Conservation (phyloP, 2,797 vertebrate species). For the Tapirus indicus region DNA sequence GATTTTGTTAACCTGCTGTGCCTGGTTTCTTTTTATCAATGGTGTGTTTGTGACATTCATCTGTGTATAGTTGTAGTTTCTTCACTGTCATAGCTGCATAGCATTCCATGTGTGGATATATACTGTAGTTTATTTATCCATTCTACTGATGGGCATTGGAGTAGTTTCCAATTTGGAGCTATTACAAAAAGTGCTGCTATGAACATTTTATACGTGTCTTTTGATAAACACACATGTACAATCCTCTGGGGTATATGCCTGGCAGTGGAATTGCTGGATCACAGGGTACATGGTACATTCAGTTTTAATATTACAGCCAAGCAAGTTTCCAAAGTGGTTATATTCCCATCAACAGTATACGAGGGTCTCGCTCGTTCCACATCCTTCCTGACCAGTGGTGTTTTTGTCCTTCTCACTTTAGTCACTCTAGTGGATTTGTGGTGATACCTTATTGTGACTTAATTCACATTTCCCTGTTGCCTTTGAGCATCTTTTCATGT, state of each 20-base stretch:
- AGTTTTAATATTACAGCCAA: background rate
- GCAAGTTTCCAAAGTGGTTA: background rate
- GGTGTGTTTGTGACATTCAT: background rate
- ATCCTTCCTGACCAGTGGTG: too few species aligned
- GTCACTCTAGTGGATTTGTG: background rate
- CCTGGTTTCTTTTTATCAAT: background rate
- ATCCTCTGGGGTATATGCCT: background rate
- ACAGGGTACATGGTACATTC: background rate
- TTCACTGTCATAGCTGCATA: background rate
- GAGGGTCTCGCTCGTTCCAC: background rate
- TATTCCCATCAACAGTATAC: too few species aligned
- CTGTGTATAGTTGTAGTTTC: fast-evolving
- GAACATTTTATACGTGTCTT: background rate
- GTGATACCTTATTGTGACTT: background rate
- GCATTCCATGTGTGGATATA: fast-evolving
- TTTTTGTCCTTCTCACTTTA: background rate
- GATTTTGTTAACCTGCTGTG: too few species aligned
- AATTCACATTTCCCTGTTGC: background rate
- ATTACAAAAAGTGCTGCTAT: background rate
- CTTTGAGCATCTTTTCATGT: background rate
- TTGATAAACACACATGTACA: background rate
- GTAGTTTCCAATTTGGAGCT: background rate
- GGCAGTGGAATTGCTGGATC: too few species aligned
- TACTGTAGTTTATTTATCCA: background rate
- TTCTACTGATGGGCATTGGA: background rate